Evolutionary conservation across 2,113 vertebrate species (phyloP).

Genomic region (Tiliqua scincoides): DNA sequence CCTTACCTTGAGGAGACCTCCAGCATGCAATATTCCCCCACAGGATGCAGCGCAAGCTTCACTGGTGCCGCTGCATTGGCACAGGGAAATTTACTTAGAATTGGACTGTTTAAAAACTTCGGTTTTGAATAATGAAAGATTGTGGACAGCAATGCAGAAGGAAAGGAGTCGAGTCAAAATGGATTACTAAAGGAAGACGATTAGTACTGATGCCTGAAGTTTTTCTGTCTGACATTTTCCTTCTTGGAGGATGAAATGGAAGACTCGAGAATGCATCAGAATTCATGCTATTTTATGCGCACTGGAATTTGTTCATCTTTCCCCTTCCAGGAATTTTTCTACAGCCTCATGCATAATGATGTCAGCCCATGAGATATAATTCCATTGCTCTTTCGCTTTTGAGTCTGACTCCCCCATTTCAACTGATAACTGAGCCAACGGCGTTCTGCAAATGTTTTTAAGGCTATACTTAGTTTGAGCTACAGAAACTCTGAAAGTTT

Average conservation of each 20-base stretch:
- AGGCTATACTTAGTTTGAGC: not conserved
- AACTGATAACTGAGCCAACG: constrained; percentile 30
- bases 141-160: constrained; percentile 41
- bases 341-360: constrained; percentile 17
- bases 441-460: constrained; percentile 32
- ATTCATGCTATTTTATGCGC: constrained; percentile 46
- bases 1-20: too few relatives aligned
- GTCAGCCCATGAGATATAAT: constrained; percentile 5
- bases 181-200: constrained; percentile 52
- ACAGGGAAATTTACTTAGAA: too few relatives aligned
- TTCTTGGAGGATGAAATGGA: constrained; percentile 60
- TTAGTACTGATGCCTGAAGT: constrained; percentile 57
- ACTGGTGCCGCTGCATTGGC: too few relatives aligned
- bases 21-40: too few relatives aligned
- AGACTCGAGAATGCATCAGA: constrained; percentile 56
- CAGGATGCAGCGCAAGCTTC: too few relatives aligned
- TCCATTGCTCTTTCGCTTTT: constrained; percentile 13
- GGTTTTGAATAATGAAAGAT: constrained; percentile 51
- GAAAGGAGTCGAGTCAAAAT: constrained; percentile 59
- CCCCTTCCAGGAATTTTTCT: constrained; percentile 40
- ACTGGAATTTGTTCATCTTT: constrained; percentile 36
- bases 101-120: too few relatives aligned
- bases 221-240: constrained; percentile 66
- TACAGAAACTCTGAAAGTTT: not conserved
- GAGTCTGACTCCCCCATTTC: not conserved